phyloP scores from a whole-genome alignment of 2,113 vertebrate genomes.

The Lophochroa leadbeateri region DNA sequence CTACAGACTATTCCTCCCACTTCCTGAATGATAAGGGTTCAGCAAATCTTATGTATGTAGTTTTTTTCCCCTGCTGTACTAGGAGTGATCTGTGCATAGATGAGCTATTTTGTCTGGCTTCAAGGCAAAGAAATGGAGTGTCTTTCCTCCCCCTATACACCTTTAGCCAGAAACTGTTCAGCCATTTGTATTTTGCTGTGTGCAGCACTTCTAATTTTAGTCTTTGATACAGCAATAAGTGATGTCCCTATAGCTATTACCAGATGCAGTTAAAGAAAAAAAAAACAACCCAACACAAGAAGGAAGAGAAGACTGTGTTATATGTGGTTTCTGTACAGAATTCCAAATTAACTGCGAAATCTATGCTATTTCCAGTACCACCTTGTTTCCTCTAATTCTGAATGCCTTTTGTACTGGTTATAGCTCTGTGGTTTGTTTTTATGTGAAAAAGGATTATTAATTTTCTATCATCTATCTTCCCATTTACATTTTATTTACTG shows the following conservation, averaged over 20 bases:
- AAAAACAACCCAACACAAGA: background rate
- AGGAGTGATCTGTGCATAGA: background rate
- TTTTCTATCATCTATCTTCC: background rate
- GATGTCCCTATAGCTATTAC: background rate
- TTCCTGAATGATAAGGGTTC: background rate
- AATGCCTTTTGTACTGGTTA: background rate
- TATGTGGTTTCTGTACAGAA: background rate
- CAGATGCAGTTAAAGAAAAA: background rate
- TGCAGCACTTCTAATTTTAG: background rate
- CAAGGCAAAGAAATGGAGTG: background rate
- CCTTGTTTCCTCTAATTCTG: background rate
- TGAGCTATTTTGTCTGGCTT: background rate
- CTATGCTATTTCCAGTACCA: background rate
- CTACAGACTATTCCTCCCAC: background rate
- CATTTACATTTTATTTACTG: background rate
- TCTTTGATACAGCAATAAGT: background rate
- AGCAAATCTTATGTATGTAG: background rate
- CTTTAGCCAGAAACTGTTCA: background rate
- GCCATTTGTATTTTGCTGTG: background rate
- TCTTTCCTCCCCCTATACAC: background rate
- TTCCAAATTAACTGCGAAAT: background rate
- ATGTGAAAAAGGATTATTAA: background rate
- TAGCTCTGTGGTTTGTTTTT: background rate
- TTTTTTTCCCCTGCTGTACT: background rate
- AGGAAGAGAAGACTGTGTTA: background rate